phyloP scores from a whole-genome alignment of 2,888 invertebrate species.

The Ormyrus labotus region DNA sequence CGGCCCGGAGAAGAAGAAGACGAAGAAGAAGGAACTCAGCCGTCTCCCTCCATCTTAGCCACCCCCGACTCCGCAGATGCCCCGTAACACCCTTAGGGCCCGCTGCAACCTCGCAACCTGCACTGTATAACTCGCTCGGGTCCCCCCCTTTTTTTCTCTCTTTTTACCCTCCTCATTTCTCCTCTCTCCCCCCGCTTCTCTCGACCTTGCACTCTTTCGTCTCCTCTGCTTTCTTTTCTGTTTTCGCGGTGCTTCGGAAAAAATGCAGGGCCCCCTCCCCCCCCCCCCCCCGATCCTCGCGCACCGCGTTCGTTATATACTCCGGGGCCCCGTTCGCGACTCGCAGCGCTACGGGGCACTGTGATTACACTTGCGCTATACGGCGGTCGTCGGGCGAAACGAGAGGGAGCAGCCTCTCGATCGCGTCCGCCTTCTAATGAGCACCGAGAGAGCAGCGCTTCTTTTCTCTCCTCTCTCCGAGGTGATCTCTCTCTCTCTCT shows the following conservation, averaged over 20 bases:
- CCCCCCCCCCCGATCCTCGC: conserved; percentile 2
- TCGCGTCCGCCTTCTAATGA: conserved; percentile 55
- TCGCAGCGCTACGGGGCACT: conserved; percentile 72
- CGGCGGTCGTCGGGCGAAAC: conserved; percentile 70
- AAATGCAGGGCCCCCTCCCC: conserved; percentile 32
- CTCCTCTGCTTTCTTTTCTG: conserved; percentile 39
- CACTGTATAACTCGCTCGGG: conserved; percentile 53
- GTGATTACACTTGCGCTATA: conserved; percentile 69
- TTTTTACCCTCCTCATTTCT: conserved; percentile 13
- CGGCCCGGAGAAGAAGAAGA: conserved; percentile 63
- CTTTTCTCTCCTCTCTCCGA: too few species aligned
- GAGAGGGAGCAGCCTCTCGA: conserved; percentile 61
- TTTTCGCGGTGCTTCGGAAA: conserved; percentile 50
- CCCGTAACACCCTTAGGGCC: conserved; percentile 45
- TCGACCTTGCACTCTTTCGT: conserved; percentile 47
- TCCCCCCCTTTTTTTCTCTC: conserved; percentile 30
- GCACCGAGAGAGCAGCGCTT: neutral
- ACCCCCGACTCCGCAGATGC: conserved; percentile 57
- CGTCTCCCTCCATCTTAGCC: conserved; percentile 61
- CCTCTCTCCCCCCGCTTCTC: conserved; percentile 39
- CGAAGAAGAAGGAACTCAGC: conserved; percentile 19
- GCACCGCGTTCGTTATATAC: conserved; percentile 12
- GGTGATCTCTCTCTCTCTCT: too few species aligned
- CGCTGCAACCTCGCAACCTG: conserved; percentile 52
- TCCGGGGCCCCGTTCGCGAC: conserved; percentile 28